Base-by-base conservation (phyloP, 2,888 invertebrate species). In the Anticlea derivata region DNA sequence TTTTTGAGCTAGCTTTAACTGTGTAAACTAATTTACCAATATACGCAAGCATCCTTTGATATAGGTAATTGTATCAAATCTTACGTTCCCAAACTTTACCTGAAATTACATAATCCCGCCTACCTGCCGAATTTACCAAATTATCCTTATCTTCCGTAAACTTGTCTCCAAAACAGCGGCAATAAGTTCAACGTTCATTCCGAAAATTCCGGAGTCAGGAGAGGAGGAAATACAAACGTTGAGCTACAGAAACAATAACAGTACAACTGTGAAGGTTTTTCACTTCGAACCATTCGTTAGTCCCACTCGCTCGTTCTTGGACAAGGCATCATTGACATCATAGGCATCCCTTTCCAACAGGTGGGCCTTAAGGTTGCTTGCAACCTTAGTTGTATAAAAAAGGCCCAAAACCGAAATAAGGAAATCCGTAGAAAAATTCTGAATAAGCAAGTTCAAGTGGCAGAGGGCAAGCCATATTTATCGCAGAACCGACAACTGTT, bases 81-180 rank as follows among this genome's bases (percentile, higher is more conserved):
- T 12, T 34, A 24, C 13, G 23, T 38, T 46, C 17, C 22, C 27
- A 29, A 45, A 45, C 12, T 10, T 30, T 22, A 12, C 31, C 17
- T 39, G 11, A 39, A 31, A 39, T 38, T 26, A 31, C 31, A 39
- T 46, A 38, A 31, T 22, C 22, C 38, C 5, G 38, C 31, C 46
- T 39, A 46, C 46, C 46, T 46, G 38, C 11, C 24, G 13, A 46
- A 38, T 48, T 34, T 13, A 20, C 49, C 49, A 29, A 37, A 49
- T 40, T 40, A 48, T 48, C 27, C 48, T 40, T 41, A 49, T 49
- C 35, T 37, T 13, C 31, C 27, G 22, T 10, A 41, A 49, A 41
- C 35, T 41, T 41, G 38, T 46, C 46, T 46, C n/a, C 38, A 46
- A 38, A 46, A 38, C 45, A 46, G 38, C 46, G 46, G 38, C 30